Conservation (phyloP, 1,140 invertebrate species). For the Ips nitidus region DNA sequence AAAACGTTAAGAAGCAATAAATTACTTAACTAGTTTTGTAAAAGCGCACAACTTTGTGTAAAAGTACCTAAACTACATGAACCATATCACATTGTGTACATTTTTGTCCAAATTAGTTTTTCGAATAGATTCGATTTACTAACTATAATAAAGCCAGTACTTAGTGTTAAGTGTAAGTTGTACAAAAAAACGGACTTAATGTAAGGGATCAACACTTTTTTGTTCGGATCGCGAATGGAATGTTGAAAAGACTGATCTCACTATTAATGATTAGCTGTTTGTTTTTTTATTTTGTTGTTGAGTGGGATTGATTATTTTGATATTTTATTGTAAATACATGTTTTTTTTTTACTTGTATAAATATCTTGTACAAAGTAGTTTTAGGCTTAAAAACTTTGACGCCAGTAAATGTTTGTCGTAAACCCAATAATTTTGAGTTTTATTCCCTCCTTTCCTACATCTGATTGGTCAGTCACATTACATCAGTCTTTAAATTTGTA, state of each 20-base stretch:
- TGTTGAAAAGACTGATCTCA: conserved; percentile 43
- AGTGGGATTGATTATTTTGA: conserved; percentile 33
- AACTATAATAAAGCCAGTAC: conserved; percentile 32
- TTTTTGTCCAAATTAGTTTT: background rate
- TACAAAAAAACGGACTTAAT: background rate
- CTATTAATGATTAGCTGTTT: conserved; percentile 17
- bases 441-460: background rate
- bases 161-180: conserved; percentile 22
- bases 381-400: conserved; percentile 29
- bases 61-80: background rate
- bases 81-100: background rate
- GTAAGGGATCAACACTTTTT: conserved; percentile 5
- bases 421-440: background rate
- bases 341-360: background rate
- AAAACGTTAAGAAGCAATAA: background rate
- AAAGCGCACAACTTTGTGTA: background rate
- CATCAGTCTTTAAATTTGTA: no score
- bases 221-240: conserved; percentile 11
- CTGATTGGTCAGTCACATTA: no score
- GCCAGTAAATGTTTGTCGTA: conserved; percentile 36
- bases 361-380: conserved; percentile 17
- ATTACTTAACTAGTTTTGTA: conserved; percentile 1
- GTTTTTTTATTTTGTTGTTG: conserved; percentile 24
- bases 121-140: no score
- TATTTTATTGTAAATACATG: conserved; percentile 37